These are phyloP conservation scores for Phyllotis vaccarum DNA, from an alignment of 2,797 vertebrate species.

Conservation along the genomic window DNA sequence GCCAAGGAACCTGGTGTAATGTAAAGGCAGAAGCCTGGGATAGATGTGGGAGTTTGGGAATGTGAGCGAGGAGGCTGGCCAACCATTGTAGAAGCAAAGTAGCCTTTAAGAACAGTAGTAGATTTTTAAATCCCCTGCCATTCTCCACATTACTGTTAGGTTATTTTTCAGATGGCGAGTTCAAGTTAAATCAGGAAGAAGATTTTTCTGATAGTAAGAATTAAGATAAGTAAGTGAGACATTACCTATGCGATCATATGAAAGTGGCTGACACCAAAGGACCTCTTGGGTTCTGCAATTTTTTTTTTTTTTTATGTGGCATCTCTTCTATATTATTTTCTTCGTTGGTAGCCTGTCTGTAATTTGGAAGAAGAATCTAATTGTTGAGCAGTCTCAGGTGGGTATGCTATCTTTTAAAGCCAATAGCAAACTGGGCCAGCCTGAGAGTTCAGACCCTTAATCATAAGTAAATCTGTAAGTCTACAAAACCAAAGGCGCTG, in stretches of 20 bases:
- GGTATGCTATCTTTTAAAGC: neutral
- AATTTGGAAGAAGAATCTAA: slow-evolving; percentile 52
- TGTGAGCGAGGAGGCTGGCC: neutral
- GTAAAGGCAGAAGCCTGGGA: neutral
- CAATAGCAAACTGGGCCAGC: neutral
- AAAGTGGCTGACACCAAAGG: neutral
- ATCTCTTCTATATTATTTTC: slow-evolving; percentile 34
- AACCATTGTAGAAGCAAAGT: neutral
- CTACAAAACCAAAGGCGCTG: neutral
- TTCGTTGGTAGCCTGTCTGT: neutral
- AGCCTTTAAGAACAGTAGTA: slow-evolving; percentile 17
- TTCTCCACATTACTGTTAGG: neutral
- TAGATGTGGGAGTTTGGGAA: too few species aligned
- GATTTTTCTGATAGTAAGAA: slow-evolving; percentile 2
- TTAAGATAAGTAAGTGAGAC: neutral
- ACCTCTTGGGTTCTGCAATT: neutral
- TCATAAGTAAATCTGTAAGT: neutral
- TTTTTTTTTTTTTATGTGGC: neutral
- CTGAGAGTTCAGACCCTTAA: neutral
- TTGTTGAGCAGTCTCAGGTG: neutral
- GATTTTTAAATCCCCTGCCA: neutral
- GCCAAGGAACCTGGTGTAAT: slow-evolving; percentile 26
- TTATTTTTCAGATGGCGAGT: neutral
- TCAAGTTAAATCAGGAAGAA: neutral
- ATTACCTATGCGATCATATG: neutral